Conservation (phyloP, 2,888 invertebrate species). For the Drosophila mimetica region DNA sequence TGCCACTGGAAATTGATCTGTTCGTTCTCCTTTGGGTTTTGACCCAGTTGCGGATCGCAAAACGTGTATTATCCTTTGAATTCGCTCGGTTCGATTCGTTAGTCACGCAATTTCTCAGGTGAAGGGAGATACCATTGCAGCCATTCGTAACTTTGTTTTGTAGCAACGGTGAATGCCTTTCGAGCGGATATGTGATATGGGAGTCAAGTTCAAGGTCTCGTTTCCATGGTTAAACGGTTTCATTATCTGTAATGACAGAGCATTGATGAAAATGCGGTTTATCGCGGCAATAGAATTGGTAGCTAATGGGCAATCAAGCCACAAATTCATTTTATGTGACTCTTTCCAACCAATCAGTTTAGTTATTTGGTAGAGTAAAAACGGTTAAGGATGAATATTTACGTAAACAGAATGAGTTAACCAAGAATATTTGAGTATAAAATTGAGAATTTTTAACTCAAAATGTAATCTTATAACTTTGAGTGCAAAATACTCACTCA, state of each 20-base stretch:
- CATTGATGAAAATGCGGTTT: neutral
- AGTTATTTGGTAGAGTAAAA: neutral
- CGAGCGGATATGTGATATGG: neutral
- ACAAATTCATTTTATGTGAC: neutral
- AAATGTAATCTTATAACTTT: too few relatives aligned
- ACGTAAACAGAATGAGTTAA: too few relatives aligned
- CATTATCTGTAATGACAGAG: constrained; percentile 17
- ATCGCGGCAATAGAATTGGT: constrained; percentile 14
- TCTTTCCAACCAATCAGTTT: neutral
- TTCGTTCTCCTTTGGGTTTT: constrained; percentile 37
- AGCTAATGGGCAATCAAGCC: constrained; percentile 9
- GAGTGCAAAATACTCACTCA: too few relatives aligned
- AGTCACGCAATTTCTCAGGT: constrained; percentile 31
- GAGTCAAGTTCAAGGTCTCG: constrained; percentile 32
- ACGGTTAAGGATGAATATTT: neutral
- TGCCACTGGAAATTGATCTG: constrained; percentile 56
- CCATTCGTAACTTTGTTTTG: neutral
- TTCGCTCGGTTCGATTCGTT: constrained; percentile 24
- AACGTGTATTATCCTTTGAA: constrained; percentile 26
- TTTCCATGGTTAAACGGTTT: constrained; percentile 9
- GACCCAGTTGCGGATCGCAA: constrained; percentile 51
- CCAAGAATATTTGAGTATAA: too few relatives aligned
- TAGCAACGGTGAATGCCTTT: neutral
- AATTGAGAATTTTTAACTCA: too few relatives aligned
- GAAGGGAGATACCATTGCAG: neutral